A percentile compares a stretch with the other conserved stretches of the same genome.
These are phyloP conservation scores for Mus spretus DNA, from an alignment of 2,797 vertebrate species.

Conservation along the genomic window DNA sequence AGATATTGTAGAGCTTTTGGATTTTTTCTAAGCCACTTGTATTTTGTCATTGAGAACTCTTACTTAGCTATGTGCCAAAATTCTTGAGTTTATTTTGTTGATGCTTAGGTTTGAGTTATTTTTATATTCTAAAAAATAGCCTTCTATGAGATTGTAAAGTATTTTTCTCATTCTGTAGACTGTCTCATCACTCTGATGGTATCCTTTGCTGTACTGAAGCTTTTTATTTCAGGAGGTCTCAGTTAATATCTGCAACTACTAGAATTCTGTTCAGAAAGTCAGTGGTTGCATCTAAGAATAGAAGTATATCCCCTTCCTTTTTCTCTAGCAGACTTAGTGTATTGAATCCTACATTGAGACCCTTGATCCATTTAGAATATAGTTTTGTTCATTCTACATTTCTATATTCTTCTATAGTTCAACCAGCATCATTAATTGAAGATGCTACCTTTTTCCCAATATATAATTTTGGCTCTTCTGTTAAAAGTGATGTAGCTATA, in stretches of 20 bases:
- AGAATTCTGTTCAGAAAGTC: background rate
- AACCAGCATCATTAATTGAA: background rate
- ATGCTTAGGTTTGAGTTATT: background rate
- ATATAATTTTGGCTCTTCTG: background rate
- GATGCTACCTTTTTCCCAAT: background rate
- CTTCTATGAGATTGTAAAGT: background rate
- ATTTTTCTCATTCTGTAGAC: background rate
- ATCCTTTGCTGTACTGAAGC: background rate
- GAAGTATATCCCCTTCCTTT: background rate
- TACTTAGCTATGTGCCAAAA: background rate
- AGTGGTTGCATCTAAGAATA: background rate
- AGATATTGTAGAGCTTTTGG: background rate
- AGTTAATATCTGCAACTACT: background rate
- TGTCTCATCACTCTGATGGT: background rate
- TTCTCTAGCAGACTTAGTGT: background rate
- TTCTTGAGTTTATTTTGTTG: background rate
- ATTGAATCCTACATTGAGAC: background rate
- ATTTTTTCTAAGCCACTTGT: background rate
- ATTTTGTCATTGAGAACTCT: background rate
- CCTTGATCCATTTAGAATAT: background rate
- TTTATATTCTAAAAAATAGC: background rate
- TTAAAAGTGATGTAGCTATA: background rate
- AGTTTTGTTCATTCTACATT: background rate
- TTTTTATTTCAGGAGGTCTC: background rate
- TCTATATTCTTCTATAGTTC: background rate